Evolutionary conservation across 2,797 vertebrate genomes (phyloP).

Genomic region (Platyrinchus mystaceus): DNA sequence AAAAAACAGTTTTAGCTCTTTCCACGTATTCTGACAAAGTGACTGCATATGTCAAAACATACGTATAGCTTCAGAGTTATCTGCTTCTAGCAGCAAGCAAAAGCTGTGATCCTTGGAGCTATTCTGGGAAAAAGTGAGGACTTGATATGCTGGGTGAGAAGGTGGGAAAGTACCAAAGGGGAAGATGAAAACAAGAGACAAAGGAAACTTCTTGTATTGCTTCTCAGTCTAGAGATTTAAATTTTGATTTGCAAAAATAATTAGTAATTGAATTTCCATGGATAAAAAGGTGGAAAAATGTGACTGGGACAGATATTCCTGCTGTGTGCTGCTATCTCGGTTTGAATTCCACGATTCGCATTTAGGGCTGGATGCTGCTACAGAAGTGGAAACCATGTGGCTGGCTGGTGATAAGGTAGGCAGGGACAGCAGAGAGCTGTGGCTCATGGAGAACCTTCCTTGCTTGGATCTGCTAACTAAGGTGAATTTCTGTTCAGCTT

Average conservation of each 20-base stretch:
- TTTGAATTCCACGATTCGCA: neutral
- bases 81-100: neutral
- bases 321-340: neutral
- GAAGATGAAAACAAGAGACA: neutral
- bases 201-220: neutral
- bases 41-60: slow-evolving; percentile 2
- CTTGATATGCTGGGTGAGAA: neutral
- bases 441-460: neutral
- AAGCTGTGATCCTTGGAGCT: neutral
- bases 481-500: neutral
- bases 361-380: neutral
- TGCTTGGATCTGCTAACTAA: neutral
- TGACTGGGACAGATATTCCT: neutral
- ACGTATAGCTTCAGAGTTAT: neutral
- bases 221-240: neutral
- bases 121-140: neutral
- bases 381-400: rapidly evolving
- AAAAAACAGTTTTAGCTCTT: slow-evolving; percentile 10
- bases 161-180: neutral
- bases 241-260: neutral
- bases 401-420: neutral
- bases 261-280: neutral
- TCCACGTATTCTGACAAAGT: neutral
- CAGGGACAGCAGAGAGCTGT: neutral
- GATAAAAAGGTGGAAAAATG: neutral